These are phyloP conservation scores for Synanceia verrucosa DNA, from an alignment of 2,797 vertebrate species.

Conservation along the genomic window DNA sequence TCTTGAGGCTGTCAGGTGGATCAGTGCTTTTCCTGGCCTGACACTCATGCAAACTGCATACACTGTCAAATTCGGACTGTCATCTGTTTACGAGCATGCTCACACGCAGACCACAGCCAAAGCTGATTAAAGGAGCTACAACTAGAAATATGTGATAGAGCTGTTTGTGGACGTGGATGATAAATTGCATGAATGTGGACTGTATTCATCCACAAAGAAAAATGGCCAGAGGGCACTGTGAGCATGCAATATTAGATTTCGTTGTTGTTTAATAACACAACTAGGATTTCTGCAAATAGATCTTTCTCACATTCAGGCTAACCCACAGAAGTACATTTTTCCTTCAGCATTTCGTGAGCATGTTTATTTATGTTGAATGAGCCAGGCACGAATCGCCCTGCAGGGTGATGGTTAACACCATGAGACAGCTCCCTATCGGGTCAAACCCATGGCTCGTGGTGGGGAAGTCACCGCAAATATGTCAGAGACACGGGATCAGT, in stretches of 20 bases:
- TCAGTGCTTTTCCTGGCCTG: slow-evolving; percentile 7
- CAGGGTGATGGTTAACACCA: slow-evolving; percentile 38
- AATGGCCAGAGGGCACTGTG: not conserved
- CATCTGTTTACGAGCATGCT: slow-evolving; percentile 6
- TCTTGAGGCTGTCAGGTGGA: slow-evolving; percentile 23
- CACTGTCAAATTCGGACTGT: slow-evolving; percentile 20
- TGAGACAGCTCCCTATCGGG: slow-evolving; percentile 63
- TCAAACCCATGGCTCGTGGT: slow-evolving; percentile 50
- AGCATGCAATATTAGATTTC: not conserved
- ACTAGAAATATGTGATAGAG: slow-evolving; percentile 31
- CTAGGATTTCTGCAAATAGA: slow-evolving; percentile 16
- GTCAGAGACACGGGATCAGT: slow-evolving; percentile 58
- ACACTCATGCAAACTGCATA: slow-evolving; percentile 8
- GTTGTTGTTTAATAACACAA: not conserved
- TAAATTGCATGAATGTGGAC: slow-evolving; percentile 18
- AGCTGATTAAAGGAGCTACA: slow-evolving; percentile 46
- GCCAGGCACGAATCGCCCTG: slow-evolving; percentile 29
- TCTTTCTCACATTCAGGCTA: slow-evolving; percentile 8
- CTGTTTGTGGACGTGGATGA: slow-evolving; percentile 36
- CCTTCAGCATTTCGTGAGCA: slow-evolving; percentile 15
- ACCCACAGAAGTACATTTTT: not conserved
- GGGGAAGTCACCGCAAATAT: slow-evolving; percentile 72
- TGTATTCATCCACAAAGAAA: not conserved
- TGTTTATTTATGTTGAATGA: slow-evolving; percentile 23
- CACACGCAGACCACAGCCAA: slow-evolving; percentile 1